These are phyloP conservation scores for Psix sp. DNA, from an alignment of 1,140 invertebrate species.

Conservation along the genomic window DNA sequence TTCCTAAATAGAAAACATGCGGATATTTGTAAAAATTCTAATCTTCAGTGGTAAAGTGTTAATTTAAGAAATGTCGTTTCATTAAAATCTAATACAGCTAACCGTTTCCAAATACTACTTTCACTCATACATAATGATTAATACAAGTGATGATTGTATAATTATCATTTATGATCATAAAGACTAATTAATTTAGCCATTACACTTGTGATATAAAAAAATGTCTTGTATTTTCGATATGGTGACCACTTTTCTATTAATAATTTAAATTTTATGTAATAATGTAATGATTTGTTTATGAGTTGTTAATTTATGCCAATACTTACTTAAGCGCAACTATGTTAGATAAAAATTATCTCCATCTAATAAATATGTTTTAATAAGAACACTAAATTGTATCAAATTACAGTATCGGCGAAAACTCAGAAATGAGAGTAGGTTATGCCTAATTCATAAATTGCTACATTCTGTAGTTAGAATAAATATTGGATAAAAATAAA, in stretches of 20 bases:
- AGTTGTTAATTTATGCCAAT: constrained; percentile 17
- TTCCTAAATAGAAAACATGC: no score
- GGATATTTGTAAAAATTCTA: no score
- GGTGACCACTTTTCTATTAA: background rate
- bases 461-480: no score
- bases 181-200: constrained; percentile 8
- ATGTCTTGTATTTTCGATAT: background rate
- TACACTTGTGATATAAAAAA: constrained; percentile 1
- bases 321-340: constrained; percentile 12
- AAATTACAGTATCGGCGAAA: constrained; percentile 14
- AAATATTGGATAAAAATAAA: no score
- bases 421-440: no score
- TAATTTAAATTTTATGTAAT: constrained; percentile 19
- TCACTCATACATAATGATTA: constrained; percentile 34
- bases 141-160: constrained; percentile 25
- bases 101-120: constrained; percentile 33
- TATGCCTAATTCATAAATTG: no score
- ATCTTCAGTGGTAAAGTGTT: no score
- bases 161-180: constrained; percentile 39
- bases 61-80: no score
- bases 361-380: constrained; percentile 16
- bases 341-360: constrained; percentile 14
- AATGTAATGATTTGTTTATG: constrained; percentile 24
- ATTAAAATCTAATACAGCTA: no score
- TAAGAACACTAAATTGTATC: constrained; percentile 9